Percentiles rank a stretch among this genome's conserved stretches.
Conservation (phyloP, 2,888 invertebrate species). For the Hypena proboscidalis region DNA sequence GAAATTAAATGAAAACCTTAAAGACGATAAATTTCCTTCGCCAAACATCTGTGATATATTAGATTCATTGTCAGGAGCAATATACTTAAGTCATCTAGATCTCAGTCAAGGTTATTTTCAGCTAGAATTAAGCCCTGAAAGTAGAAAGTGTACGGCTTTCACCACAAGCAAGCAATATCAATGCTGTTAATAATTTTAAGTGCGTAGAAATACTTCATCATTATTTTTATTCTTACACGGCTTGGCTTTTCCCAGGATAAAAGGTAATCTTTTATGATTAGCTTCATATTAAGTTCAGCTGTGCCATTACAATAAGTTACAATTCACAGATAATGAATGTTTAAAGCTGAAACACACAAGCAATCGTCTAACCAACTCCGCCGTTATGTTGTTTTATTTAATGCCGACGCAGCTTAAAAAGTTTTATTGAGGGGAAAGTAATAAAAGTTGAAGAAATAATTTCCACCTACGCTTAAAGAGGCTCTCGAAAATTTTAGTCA, state of each 20-base stretch:
- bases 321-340: slow-evolving; percentile 38
- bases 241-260: slow-evolving; percentile 11
- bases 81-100: too few relatives aligned
- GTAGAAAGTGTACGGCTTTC: too few relatives aligned
- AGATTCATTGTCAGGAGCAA: too few relatives aligned
- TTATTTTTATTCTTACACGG: too few relatives aligned
- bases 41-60: too few relatives aligned
- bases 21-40: too few relatives aligned
- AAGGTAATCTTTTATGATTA: slow-evolving; percentile 34
- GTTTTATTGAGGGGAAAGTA: slow-evolving; percentile 51
- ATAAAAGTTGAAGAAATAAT: slow-evolving; percentile 68
- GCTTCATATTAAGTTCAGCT: slow-evolving; percentile 32
- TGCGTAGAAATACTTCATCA: too few relatives aligned
- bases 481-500: slow-evolving; percentile 61
- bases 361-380: slow-evolving; percentile 29
- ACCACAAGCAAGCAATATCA: too few relatives aligned
- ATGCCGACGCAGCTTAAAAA: slow-evolving; percentile 43
- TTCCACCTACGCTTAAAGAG: slow-evolving; percentile 63
- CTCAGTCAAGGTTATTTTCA: too few relatives aligned
- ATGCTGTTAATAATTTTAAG: too few relatives aligned
- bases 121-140: too few relatives aligned
- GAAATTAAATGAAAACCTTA: too few relatives aligned
- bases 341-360: slow-evolving; percentile 29
- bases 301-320: slow-evolving; percentile 17
- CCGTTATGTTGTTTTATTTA: slow-evolving; percentile 36